Evolutionary conservation across 2,113 vertebrate species (phyloP), one percentile per base, ranked within the genome.

Genomic region (Leptobrachium ailaonicum): DNA sequence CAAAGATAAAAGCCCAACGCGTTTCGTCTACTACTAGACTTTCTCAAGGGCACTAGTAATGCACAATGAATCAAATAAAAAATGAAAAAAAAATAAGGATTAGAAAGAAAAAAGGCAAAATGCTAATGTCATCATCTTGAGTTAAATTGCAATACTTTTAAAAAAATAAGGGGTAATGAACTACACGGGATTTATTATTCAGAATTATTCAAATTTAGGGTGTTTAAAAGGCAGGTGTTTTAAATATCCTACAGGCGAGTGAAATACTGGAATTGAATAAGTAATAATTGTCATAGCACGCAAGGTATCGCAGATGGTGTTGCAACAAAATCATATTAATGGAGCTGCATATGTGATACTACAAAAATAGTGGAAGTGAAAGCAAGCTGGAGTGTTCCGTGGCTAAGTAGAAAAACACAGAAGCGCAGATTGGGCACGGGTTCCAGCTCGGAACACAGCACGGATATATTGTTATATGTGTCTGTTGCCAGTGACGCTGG

Each of bases 261-360:
- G 14, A 63, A 63, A 32, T 32, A 32, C 20, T 41, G 5, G n/a
- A 66, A 43, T 64, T 12, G 60, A 53, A 32, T 32, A 66, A 66
- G 32, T 73, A 54, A 72, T 66, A 79, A 40, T 73, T 66, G 45
- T 71, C 77, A 66, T 41, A 72, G 77, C 44, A 12, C 64, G 62
- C 32, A 4, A 43, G 6, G 20, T 73, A 71, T 73, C 70, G 73
- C 77, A 79, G 70, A 72, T 79, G 77, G 77, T 69, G 54, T 13
- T 40, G 53, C 8, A 53, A 66, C 45, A 66, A 45, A 66, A 66
- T 63, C 2, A 66, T 70, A 79, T 73, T 66, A 53, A 73, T 66
- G 53, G 77, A 66, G 50, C 71, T 58, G 70, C 70, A 73, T 63
- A 73, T 79, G 77, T 42, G 77, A 79, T 73, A 66, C 77, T 73